Conservation (phyloP, 2,113 vertebrate genomes). For the Chionis minor region DNA sequence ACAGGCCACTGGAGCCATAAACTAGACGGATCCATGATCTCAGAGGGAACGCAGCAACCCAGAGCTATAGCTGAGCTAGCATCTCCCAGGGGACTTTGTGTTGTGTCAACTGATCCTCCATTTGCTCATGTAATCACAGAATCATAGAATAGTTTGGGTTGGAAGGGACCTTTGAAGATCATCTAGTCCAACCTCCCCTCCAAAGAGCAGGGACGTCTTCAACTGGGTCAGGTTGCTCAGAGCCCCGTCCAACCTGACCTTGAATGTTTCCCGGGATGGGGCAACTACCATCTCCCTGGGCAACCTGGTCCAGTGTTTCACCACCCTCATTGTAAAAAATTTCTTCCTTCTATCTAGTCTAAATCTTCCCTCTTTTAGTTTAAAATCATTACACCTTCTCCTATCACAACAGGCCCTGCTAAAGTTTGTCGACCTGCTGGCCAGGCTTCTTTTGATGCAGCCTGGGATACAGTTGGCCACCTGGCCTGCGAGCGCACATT, state of each 20-base stretch:
- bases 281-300: neutral
- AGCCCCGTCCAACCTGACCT: neutral
- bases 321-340: neutral
- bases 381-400: neutral
- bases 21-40: fast-evolving
- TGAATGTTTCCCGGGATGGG: neutral
- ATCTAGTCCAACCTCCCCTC: neutral
- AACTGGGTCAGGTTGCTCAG: neutral
- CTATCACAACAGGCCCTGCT: no score
- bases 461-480: no score
- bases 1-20: neutral
- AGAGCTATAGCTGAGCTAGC: neutral
- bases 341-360: neutral
- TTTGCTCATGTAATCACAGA: neutral
- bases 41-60: neutral
- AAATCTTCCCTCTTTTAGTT: neutral
- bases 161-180: neutral
- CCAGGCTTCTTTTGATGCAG: no score
- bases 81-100: neutral
- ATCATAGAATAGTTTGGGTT: neutral
- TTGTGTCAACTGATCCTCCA: neutral
- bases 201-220: neutral
- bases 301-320: neutral
- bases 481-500: neutral
- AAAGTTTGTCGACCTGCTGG: no score